A percentile compares a stretch with the other conserved stretches of the same genome.
These are phyloP conservation scores for Dendronephthya gigantea DNA, from an alignment of 64 coral and sea anemone genomes.

Conservation along the genomic window DNA sequence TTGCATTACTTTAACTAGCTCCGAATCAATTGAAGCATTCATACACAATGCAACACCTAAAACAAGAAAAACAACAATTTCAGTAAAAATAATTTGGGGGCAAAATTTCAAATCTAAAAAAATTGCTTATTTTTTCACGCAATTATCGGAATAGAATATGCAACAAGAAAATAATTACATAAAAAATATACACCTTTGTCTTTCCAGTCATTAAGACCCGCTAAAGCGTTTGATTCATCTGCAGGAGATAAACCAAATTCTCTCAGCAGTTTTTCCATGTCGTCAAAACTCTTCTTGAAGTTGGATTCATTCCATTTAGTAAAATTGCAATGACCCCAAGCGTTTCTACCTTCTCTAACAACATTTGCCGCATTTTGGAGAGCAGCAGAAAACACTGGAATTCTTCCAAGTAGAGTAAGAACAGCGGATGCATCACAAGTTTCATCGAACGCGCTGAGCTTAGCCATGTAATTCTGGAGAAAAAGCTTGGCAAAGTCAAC, in stretches of 20 bases:
- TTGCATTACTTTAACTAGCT: neutral
- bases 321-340: conserved; percentile 17
- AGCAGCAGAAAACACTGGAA: conserved; percentile 24
- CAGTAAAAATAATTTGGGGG: too few relatives aligned
- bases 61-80: too few relatives aligned
- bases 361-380: neutral
- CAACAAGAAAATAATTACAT: too few relatives aligned
- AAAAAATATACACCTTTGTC: neutral
- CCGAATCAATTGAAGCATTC: too few relatives aligned
- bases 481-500: conserved; percentile 37
- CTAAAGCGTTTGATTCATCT: neutral
- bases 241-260: neutral
- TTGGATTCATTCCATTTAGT: neutral
- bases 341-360: neutral
- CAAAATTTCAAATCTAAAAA: too few relatives aligned
- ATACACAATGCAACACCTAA: too few relatives aligned
- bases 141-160: too few relatives aligned
- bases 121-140: too few relatives aligned
- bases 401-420: neutral
- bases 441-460: conserved; percentile 13
- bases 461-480: conserved; percentile 23
- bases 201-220: conserved; percentile 18
- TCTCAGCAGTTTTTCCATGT: neutral
- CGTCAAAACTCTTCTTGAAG: neutral
- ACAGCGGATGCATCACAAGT: conserved; percentile 27